Evolutionary conservation across 2,888 invertebrate species (phyloP).

Genomic region (Timandra comae): DNA sequence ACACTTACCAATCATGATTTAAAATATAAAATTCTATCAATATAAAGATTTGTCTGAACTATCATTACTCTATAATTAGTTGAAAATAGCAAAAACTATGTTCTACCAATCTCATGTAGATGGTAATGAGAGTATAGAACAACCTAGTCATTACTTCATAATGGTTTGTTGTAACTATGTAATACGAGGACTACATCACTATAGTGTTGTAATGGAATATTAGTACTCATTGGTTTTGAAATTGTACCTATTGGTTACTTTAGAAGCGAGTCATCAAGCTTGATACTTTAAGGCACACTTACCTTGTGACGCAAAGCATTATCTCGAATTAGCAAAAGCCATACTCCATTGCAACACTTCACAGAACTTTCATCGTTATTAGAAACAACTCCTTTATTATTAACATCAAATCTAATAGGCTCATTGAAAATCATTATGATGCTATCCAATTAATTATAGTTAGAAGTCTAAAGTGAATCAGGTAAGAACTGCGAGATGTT

Average conservation of each 20-base stretch:
- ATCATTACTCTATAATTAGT: constrained; percentile 42
- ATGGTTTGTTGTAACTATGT: constrained; percentile 28
- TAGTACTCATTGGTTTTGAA: constrained; percentile 31
- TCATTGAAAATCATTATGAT: too few species aligned
- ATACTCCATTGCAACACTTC: constrained; percentile 75
- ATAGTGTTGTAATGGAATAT: constrained; percentile 74
- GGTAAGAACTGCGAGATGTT: constrained; percentile 12
- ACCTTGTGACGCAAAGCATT: constrained; percentile 55
- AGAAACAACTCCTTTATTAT: constrained; percentile 27
- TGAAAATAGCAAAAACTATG: constrained; percentile 40
- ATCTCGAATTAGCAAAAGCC: constrained; percentile 62
- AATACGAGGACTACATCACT: constrained; percentile 37
- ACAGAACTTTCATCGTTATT: constrained; percentile 46
- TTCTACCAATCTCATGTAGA: constrained; percentile 45
- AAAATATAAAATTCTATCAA: constrained; percentile 47
- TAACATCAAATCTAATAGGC: background rate
- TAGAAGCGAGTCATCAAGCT: constrained; percentile 38
- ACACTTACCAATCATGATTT: constrained; percentile 49
- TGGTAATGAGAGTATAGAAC: constrained; percentile 27
- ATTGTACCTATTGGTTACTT: constrained; percentile 30
- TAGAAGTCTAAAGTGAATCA: too few species aligned
- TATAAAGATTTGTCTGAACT: constrained; percentile 35
- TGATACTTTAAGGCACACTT: constrained; percentile 50
- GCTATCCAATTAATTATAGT: too few species aligned
- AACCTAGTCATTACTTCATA: constrained; percentile 33